Base-by-base conservation (phyloP, 2,113 vertebrate species). In the Hystrix cristata region DNA sequence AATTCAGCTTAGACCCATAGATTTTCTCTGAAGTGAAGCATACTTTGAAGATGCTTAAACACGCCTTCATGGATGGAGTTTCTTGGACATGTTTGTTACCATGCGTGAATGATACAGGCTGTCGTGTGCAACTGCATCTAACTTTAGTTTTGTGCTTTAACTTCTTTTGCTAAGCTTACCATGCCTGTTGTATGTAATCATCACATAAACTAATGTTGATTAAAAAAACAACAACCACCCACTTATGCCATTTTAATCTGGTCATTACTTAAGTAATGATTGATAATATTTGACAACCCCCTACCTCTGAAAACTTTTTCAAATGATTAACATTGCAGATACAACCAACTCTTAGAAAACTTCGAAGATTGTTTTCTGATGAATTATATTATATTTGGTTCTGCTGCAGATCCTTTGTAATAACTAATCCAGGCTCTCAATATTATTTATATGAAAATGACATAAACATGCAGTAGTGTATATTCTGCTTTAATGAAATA, bases 401-500 rank as follows among this genome's bases (percentile, higher is more conserved):
- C 34, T 85, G 60, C 38, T 60, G 16, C 8, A 89, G 10, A 64
- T 72, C 82, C 7, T 81, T 91, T 90, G 3, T 88, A 74, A 38
- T 85, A 89, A 86, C 1, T 81, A 74, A 31, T 43, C 1, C 53
- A 96, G 4, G 21, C 1, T 71, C 10, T 93, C 84, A 59, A 71
- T 95, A 88, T 67, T 79, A 93, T 82, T 95, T 96, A 1, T 67
- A 29, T 85, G 1, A 92, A 92, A 94, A 82, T 94, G 69, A 46
- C 16, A 95, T 59, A 96, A 90, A 19, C 4, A 25, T 87, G 16
- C 38, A 71, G 2, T 65, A 72, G 29, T 10, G 25, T 14, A n/a
- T 76, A 92, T 87, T 90, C 4, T 53, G 9, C 81, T 94, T 53
- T 94, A 92, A 97, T 82, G 59, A 92, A 89, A 95, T 87, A 92